Percentiles rank a stretch among this genome's conserved stretches.
Evolutionary conservation across 2,888 invertebrate genomes (phyloP).

Genomic region (Drosophila leonis): DNA sequence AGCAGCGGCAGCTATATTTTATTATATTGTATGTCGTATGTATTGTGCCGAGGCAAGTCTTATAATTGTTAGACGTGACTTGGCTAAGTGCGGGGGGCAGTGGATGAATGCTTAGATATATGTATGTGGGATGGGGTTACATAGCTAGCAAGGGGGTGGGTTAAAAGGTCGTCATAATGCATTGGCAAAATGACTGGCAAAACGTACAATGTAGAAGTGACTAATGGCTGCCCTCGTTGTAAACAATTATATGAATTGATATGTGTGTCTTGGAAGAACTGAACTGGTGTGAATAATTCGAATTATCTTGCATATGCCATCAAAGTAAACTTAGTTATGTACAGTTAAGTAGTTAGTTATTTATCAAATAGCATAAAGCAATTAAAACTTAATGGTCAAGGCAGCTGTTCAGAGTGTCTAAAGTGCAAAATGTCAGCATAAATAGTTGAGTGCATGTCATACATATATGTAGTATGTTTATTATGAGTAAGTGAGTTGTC

Average conservation of each 20-base stretch:
- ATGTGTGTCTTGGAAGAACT: conserved; percentile 17
- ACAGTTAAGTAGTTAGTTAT: not conserved
- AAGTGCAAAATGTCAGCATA: not conserved
- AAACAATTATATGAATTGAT: conserved; percentile 15
- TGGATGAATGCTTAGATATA: not conserved
- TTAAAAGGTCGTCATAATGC: conserved; percentile 56
- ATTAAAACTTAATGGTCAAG: conserved; percentile 2
- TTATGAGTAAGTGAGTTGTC: not conserved
- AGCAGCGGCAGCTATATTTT: conserved; percentile 64
- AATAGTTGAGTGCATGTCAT: not conserved
- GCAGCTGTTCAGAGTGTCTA: not conserved
- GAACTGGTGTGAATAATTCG: conserved; percentile 19
- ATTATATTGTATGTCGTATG: conserved; percentile 61
- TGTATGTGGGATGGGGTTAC: not conserved
- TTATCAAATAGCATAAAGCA: conserved; percentile 3
- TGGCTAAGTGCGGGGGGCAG: not conserved
- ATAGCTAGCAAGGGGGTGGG: not conserved
- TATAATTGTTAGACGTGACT: conserved; percentile 60
- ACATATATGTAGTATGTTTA: not conserved
- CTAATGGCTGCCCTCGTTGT: conserved; percentile 44
- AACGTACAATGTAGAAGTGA: conserved; percentile 42
- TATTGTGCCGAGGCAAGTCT: conserved; percentile 54
- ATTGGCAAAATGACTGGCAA: conserved; percentile 63
- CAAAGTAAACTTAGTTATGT: not conserved
- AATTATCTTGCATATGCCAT: not conserved